Evolutionary conservation across 2,113 vertebrate species (phyloP).

Genomic region (Phaethon lepturus): DNA sequence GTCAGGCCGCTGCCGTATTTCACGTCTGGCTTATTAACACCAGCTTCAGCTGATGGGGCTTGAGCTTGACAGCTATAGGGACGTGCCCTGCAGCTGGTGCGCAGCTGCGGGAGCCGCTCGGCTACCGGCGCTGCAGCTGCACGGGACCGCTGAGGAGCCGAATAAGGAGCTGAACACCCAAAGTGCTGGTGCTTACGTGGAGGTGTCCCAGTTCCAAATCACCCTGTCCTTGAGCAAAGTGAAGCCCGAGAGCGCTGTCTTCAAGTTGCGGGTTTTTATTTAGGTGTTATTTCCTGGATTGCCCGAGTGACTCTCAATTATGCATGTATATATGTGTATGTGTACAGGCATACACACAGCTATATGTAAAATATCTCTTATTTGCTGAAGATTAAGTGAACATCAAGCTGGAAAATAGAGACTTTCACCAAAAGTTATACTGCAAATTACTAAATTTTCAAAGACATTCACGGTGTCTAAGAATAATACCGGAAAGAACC

Average conservation of each 20-base stretch:
- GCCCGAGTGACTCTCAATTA: background rate
- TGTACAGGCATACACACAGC: fast-evolving
- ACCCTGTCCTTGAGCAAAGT: background rate
- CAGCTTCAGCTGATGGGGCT: background rate
- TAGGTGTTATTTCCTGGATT: background rate
- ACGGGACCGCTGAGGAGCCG: background rate
- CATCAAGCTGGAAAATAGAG: background rate
- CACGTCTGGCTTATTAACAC: background rate
- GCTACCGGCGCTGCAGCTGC: background rate
- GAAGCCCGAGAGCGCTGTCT: background rate
- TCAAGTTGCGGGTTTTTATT: background rate
- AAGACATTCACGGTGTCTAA: background rate
- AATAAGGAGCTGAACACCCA: background rate
- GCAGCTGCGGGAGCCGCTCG: background rate
- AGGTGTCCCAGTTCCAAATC: fast-evolving
- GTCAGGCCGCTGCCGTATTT: background rate
- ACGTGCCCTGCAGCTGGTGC: background rate
- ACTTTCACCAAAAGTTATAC: background rate
- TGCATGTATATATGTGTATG: no score
- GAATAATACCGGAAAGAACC: background rate
- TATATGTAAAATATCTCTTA: background rate
- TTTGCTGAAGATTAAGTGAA: background rate
- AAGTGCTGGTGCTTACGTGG: background rate
- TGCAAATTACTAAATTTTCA: background rate
- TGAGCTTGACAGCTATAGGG: background rate